Evolutionary conservation across 1,140 invertebrate genomes (phyloP), one percentile per base, ranked within the genome.

Genomic region (Limonius californicus): DNA sequence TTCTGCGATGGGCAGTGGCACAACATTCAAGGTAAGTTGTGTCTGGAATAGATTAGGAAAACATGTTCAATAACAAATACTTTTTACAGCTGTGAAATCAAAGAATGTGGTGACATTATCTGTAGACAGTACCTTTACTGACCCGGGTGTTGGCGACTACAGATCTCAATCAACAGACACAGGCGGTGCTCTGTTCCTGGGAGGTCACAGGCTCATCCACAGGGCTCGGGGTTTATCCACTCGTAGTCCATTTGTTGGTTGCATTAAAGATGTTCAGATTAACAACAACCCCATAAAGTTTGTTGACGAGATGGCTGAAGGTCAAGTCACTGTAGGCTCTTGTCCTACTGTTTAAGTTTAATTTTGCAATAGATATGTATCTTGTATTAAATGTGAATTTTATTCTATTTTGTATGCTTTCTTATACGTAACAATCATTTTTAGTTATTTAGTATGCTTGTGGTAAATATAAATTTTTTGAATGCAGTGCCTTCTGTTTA

Each of bases 1-100:
- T 82, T 94, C 20, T 98, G 96, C 75, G 94, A 99, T 80, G 95
- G 96, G 27, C 81, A 92, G 21, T 98, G 95, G 94, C 95, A 98
- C 73, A 88, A 80, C 12, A 90, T 97, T 69, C 81, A 87, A 82
- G 90, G 92, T 95, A 76, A 78, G 74, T 66, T 3, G 23, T 27
- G 23, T 27, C 23, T 27, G 9, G 42, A 45, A 35, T 8, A 35
- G 32, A 8, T 35, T 35, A 35, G n/a, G 8, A 35, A 35, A 35
- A 8, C n/a, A n/a, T n/a, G n/a, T 39, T 39, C 32, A 39, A 9
- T 50, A 11, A 50, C 15, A 9, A 7, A n/a, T 7, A 50, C 15
- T 50, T 50, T 9, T 87, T 82, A 57, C 76, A 95, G 94, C 87
- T 54, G 78, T 87, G 0, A 96, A 95, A 79, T 85, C 87, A 1